Evolutionary conservation across 2,113 vertebrate species (phyloP), one percentile per base, ranked within the genome.

Genomic region (Epinephelus fuscoguttatus): DNA sequence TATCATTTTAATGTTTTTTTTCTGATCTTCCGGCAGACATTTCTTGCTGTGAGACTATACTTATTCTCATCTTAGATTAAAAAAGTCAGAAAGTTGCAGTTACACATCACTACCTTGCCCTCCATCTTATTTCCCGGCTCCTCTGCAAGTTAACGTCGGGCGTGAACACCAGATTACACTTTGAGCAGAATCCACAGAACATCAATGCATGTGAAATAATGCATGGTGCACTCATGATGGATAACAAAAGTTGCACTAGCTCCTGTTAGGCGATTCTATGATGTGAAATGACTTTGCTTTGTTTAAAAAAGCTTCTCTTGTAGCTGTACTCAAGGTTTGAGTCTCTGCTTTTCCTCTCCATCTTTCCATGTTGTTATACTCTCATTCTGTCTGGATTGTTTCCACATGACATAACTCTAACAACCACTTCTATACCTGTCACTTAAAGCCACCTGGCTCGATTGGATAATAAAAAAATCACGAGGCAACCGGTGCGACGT

Each of bases 381-480:
- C 10, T 66, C 33, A n/a, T 23, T 61, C 14, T n/a, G 50, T 40
- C 60, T 80, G 40, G 40, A 82, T 61, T 49, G 37, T 8, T 62
- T 75, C 70, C 81, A 49, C 63, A 66, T 78, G 70, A 76, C 75
- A 81, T 72, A 45, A 60, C 71, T 84, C 67, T 30, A 30, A 70
- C 40, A 69, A 19, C 62, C 49, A 23, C 52, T 70, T 75, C 75
- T 70, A 23, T 64, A 84, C 78, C 61, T 77, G 85, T 78, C 78
- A 82, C 87, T 82, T 75, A 82, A 74, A 10, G 52, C 86, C 57
- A 80, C 33, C 33, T 15, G 60, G 84, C 81, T 69, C 67, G 68
- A 86, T 70, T 80, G 69, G 69, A 78, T 72, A 62, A 84, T 77
- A 79, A 89, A 73, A 76, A 79, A 61, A 27, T 63, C 18, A 12